A percentile compares a stretch with the other conserved stretches of the same genome.
phyloP scores from a whole-genome alignment of 2,113 vertebrate species.

The Cryptotis parvus region DNA sequence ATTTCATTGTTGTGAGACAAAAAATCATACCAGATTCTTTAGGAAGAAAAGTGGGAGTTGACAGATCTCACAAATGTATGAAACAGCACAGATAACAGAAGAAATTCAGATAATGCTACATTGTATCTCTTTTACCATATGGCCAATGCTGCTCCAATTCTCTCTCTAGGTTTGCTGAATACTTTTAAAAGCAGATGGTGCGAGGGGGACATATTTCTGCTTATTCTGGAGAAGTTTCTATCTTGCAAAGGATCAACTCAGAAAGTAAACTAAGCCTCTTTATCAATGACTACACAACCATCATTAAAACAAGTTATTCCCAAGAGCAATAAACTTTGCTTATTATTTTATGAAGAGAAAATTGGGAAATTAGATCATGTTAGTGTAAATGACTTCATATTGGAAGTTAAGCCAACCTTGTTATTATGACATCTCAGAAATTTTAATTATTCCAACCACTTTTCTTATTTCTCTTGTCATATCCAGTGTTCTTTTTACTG shows the following conservation, averaged over 20 bases:
- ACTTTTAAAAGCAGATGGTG: not conserved
- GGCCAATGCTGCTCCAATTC: not conserved
- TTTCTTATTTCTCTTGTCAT: not conserved
- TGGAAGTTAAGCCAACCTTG: not conserved
- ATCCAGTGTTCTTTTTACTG: not conserved
- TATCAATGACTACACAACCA: not conserved
- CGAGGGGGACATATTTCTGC: constrained; percentile 1
- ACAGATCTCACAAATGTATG: not conserved
- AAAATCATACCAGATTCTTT: not conserved
- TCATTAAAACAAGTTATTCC: not conserved
- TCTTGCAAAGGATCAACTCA: not conserved
- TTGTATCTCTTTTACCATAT: not conserved
- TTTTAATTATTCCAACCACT: not conserved
- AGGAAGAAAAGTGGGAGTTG: not conserved
- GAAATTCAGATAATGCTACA: not conserved
- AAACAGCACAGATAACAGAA: not conserved
- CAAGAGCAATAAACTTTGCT: constrained; percentile 32
- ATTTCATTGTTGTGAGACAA: not conserved
- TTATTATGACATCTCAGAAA: constrained; percentile 5
- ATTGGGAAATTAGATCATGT: not conserved
- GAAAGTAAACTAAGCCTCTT: not conserved
- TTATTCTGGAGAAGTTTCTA: constrained; percentile 11
- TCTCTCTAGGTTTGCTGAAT: not conserved
- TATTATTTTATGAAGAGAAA: constrained; percentile 26
- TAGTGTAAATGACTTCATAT: not conserved